Base-by-base conservation (phyloP, 2,113 vertebrate species). In the Cyanistes caeruleus region DNA sequence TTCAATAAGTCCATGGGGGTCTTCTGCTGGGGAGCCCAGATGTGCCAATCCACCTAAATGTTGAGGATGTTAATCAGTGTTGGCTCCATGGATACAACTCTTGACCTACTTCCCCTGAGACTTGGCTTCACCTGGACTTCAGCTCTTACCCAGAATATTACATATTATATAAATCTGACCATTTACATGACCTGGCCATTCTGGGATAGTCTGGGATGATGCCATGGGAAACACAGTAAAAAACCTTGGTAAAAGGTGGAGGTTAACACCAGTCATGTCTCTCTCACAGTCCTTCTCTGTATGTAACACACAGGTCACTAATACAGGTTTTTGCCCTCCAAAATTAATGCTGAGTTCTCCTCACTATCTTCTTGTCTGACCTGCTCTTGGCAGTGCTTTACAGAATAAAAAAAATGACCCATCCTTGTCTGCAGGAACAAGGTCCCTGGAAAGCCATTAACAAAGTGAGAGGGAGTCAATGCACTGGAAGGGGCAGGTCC, bases 101-200 rank as follows among this genome's bases (percentile, higher is more conserved):
- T 20, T 46, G 15, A 55, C 16, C 20, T 20, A 31, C 14, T 31
- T 37, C 33, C 7, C 21, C 4, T 20, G 41, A 25, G 33, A 30
- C 31, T 31, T 55, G 62, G 55, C 25, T 37, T 55, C 41, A 46
- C 15, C 20, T 31, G 33, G 15, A 55, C 20, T 37, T 65, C 0
- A 1, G 33, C 55, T 25, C 51, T 31, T 24, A 13, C 21, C 27
- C 13, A 37, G 22, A 55, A 56, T 0, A 0, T 56, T 25, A 16
- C 2, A 5, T 6, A 20, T 9, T 4, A 31, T 25, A 15, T 20
- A 37, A 37, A 46, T 9, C n/a, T 17, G 58, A 17, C 4, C 2
- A 0, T 53, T 53, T 25, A 25, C 27, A 73, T 5, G 11, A 3
- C 39, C 27, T 31, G 4, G 44, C 7, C 27, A 14, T 63, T 53